Evolutionary conservation across 2,888 invertebrate species (phyloP).

Genomic region (Aelia acuminata): DNA sequence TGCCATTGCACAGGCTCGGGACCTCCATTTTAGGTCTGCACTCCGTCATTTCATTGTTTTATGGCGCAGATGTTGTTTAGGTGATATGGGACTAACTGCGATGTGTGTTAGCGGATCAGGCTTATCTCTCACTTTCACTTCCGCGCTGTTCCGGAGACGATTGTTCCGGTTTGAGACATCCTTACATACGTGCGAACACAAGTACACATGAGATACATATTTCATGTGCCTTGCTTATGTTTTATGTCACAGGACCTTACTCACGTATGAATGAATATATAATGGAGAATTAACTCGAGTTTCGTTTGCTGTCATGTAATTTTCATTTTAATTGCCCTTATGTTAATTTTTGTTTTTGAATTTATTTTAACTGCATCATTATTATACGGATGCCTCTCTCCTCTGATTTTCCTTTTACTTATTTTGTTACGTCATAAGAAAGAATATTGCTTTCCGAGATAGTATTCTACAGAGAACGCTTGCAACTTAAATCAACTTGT

Average conservation of each 20-base stretch:
- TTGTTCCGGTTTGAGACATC: conserved; percentile 10
- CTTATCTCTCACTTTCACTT: conserved; percentile 21
- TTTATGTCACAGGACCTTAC: neutral
- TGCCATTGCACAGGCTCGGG: too few species aligned
- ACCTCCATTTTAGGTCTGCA: too few species aligned
- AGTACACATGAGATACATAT: neutral
- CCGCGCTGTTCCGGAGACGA: neutral
- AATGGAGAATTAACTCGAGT: neutral
- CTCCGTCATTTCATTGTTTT: neutral
- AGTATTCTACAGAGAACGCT: neutral
- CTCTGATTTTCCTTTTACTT: neutral
- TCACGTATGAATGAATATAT: neutral
- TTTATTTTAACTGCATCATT: neutral
- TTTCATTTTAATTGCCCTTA: neutral
- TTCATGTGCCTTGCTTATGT: neutral
- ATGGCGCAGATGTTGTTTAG: neutral
- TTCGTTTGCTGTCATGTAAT: conserved; percentile 18
- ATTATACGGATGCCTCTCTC: neutral
- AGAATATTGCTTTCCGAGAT: neutral
- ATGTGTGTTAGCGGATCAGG: neutral
- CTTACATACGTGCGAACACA: neutral
- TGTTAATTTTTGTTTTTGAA: neutral
- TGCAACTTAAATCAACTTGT: neutral
- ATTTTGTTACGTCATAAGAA: neutral
- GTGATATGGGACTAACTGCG: neutral